A percentile compares a stretch with the other conserved stretches of the same genome.
Conservation (phyloP, 2,797 vertebrate genomes). For the Acanthurus leucopareius region DNA sequence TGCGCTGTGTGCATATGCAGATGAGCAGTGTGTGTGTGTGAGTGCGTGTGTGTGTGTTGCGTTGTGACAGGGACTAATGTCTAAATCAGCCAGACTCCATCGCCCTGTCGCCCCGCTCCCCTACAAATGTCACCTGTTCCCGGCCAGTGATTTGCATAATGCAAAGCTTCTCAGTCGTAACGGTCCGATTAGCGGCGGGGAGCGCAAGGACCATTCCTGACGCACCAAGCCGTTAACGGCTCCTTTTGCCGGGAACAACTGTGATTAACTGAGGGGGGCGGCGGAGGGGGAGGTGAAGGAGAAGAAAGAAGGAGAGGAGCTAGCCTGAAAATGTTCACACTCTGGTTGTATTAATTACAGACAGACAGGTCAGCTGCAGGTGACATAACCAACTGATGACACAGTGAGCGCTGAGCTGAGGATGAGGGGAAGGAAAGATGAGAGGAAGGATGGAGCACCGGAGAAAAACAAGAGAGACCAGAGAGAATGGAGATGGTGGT, state of each 20-base stretch:
- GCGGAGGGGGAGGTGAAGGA: slow-evolving; percentile 1
- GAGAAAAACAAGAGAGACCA: background rate
- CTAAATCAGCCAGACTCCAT: slow-evolving; percentile 97
- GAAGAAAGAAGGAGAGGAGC: background rate
- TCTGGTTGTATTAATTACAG: slow-evolving; percentile 67
- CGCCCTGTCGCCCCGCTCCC: slow-evolving; percentile 91
- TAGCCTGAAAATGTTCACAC: slow-evolving; percentile 58
- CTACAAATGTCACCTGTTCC: slow-evolving; percentile 99
- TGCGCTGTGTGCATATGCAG: slow-evolving; percentile 81
- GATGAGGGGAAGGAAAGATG: background rate
- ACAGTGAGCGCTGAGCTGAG: slow-evolving; percentile 14
- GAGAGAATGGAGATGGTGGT: background rate
- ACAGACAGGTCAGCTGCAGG: slow-evolving; percentile 55
- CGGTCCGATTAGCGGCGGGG: slow-evolving; percentile 96
- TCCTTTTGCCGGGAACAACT: slow-evolving; percentile 80
- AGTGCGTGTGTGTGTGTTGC: slow-evolving; percentile 81
- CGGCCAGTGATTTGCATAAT: slow-evolving; percentile 99
- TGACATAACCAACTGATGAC: slow-evolving; percentile 43
- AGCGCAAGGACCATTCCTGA: slow-evolving; percentile 93
- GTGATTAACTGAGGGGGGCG: slow-evolving; percentile 89
- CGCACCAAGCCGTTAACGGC: slow-evolving; percentile 95
- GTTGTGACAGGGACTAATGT: slow-evolving; percentile 99
- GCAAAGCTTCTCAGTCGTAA: slow-evolving; percentile 99
- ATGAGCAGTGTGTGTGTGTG: slow-evolving; percentile 80
- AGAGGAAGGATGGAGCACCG: background rate